These are phyloP conservation scores for Diabrotica virgifera DNA, from an alignment of 1,140 invertebrate genomes.

Conservation along the genomic window DNA sequence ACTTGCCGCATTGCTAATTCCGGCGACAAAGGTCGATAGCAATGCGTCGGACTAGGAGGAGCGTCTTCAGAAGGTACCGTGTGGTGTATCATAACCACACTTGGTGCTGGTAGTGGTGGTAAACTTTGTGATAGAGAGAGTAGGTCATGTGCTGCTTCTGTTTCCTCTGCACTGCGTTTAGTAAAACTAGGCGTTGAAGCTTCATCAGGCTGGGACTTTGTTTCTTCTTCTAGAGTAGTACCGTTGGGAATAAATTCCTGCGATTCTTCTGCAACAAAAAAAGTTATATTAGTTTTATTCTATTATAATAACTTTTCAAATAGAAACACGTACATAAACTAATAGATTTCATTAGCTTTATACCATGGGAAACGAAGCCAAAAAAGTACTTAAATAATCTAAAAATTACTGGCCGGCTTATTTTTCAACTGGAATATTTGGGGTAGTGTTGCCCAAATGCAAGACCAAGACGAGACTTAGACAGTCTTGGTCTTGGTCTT, in stretches of 20 bases:
- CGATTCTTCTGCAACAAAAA: constrained; percentile 41
- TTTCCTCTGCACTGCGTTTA: constrained; percentile 70
- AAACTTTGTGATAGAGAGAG: constrained; percentile 75
- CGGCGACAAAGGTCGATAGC: constrained; percentile 48
- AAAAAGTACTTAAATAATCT: no score
- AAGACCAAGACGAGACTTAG: no score
- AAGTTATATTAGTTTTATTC: neutral
- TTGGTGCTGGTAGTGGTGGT: constrained; percentile 68
- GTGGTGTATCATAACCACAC: constrained; percentile 57
- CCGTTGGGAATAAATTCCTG: constrained; percentile 41
- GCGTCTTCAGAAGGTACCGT: constrained; percentile 36
- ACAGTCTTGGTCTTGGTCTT: no score
- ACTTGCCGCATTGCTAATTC: constrained; percentile 34
- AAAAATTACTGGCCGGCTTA: no score
- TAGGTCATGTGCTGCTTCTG: constrained; percentile 81
- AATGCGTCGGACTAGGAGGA: constrained; percentile 45
- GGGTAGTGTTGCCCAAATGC: no score
- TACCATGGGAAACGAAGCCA: no score
- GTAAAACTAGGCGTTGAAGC: constrained; percentile 44
- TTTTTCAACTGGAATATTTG: no score
- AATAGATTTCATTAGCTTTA: no score
- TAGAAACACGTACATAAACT: no score
- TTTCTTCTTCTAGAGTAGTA: constrained; percentile 5
- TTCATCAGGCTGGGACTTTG: constrained; percentile 1
- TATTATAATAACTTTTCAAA: no score